Evolutionary conservation across 2,888 invertebrate species (phyloP).

Genomic region (Blera fallax): DNA sequence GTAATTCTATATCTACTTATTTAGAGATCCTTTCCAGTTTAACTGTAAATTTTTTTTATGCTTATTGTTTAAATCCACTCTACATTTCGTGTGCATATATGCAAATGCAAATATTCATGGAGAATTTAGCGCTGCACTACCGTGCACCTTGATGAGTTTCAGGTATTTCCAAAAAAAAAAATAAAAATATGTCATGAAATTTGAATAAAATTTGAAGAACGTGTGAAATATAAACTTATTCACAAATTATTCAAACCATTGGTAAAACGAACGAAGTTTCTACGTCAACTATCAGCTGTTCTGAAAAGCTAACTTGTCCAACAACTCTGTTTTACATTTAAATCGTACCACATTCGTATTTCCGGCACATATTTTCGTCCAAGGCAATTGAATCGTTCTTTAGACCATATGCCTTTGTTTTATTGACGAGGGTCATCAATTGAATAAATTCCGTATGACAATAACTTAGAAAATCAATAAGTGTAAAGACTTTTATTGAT

Average conservation of each 20-base stretch:
- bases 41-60: no score
- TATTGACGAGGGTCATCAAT: not conserved
- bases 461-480: not conserved
- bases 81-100: no score
- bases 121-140: no score
- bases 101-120: no score
- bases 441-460: not conserved
- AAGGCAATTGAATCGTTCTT: not conserved
- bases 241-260: conserved; percentile 27
- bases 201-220: not conserved
- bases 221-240: not conserved
- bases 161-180: no score
- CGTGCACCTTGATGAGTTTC: no score
- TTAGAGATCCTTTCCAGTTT: no score
- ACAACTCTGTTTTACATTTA: conserved; percentile 6
- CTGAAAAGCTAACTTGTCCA: conserved; percentile 17
- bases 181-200: no score
- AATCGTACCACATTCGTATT: not conserved
- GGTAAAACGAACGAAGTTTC: not conserved
- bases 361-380: not conserved
- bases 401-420: not conserved
- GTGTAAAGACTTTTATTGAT: not conserved
- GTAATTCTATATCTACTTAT: no score
- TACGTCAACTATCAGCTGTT: not conserved
- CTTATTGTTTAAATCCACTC: no score